Conservation (phyloP, 1,140 invertebrate species). For the Formica exsecta region DNA sequence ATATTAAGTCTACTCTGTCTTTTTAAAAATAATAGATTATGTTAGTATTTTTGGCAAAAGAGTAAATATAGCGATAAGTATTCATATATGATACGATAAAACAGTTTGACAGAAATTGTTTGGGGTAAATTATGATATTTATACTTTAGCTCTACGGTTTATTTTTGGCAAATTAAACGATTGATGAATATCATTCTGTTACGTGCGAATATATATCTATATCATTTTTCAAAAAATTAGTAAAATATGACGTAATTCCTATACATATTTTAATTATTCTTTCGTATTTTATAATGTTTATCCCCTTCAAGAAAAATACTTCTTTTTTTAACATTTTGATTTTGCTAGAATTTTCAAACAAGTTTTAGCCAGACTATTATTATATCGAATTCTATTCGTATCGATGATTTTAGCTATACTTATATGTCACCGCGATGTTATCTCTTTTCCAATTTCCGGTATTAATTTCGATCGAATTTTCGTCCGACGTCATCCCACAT, state of each 20-base stretch:
- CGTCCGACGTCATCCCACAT: background rate
- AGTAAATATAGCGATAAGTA: background rate
- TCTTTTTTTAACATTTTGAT: background rate
- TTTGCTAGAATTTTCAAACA: background rate
- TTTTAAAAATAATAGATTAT: background rate
- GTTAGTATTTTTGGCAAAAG: background rate
- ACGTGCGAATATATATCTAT: background rate
- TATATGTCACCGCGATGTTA: background rate
- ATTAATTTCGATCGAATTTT: slow-evolving; percentile 24
- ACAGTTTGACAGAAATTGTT: background rate
- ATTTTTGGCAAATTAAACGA: too few species aligned
- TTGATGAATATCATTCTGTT: too few species aligned
- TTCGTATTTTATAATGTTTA: background rate
- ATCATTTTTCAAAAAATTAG: background rate
- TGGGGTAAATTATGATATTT: slow-evolving; percentile 16
- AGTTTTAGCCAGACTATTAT: background rate
- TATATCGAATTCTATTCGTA: background rate
- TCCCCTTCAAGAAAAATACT: too few species aligned
- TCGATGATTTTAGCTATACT: background rate
- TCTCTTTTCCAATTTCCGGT: background rate
- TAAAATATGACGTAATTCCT: background rate
- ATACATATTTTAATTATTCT: background rate
- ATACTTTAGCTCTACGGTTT: background rate
- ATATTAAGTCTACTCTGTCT: too few species aligned
- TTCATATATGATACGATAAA: background rate